Base-by-base conservation (phyloP, 2,888 invertebrate species). In the Ferrisia virgata region DNA sequence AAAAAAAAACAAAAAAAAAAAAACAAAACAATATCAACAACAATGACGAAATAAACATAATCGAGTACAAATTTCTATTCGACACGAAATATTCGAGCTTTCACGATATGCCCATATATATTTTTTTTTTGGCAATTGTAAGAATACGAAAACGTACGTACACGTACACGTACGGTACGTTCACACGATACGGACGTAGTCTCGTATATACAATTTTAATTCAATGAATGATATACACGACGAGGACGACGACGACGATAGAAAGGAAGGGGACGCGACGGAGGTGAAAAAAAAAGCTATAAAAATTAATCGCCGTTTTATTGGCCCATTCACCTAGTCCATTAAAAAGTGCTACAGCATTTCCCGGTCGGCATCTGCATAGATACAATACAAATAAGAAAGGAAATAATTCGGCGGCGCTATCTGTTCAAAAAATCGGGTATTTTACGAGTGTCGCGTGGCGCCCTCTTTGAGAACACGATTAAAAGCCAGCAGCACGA, bases 241-340 rank as follows among this genome's bases (percentile, higher is more conserved):
- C 58, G 58, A 64, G 25, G n/a, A 47, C 4, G 8, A 5, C 18
- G n/a, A 3, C 9, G 13, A 43, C 18, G 47, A 11, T 11, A 18
- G 43, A 15, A 43, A 43, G 6, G 47, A 47, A 18, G 2, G 18
- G 18, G 47, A 18, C n/a, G n/a, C n/a, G n/a, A n/a, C n/a, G n/a
- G n/a, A n/a, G n/a, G n/a, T n/a, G n/a, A 18, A 18, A 18, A 18
- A n/a, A 18, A 64, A 18, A 64, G 58, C 58, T 22, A 64, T 64
- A 64, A 64, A 64, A 64, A 64, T 64, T 64, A 64, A 64, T 64
- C 58, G 58, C 25, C 58, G 58, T 64, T 18, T 64, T 64, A 64
- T 64, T 64, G 25, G 58, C 25, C 25, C 58, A 64, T 64, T 64
- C 58, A 25, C 28, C 58, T 64, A 25, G 58, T 28, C 58, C n/a